A percentile compares a stretch with the other conserved stretches of the same genome.
phyloP scores from a whole-genome alignment of 2,888 invertebrate species.

The Pyrrhosoma nymphula region DNA sequence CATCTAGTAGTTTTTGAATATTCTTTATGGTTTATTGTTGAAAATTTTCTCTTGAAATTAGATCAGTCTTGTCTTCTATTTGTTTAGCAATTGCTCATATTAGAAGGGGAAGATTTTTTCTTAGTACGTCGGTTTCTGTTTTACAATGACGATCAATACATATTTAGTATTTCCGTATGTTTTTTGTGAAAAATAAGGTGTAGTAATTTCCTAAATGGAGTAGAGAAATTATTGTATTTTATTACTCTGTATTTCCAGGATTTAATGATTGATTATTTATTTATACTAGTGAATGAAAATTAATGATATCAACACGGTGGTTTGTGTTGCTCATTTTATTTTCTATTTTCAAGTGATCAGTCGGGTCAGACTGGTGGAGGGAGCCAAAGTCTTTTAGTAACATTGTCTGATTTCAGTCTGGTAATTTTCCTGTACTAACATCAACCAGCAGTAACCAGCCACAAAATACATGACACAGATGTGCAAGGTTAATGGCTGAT shows the following conservation, averaged over 20 bases:
- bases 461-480: not conserved
- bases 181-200: not conserved
- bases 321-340: not conserved
- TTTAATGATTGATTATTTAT: not conserved
- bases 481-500: not conserved
- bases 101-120: not conserved
- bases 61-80: not conserved
- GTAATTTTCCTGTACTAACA: not conserved
- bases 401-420: not conserved
- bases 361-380: not conserved
- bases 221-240: too few species aligned
- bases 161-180: not conserved
- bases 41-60: not conserved
- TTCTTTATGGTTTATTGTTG: not conserved
- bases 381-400: not conserved
- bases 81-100: not conserved
- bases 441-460: not conserved
- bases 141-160: not conserved
- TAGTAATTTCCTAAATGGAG: not conserved
- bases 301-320: not conserved
- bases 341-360: not conserved
- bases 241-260: too few species aligned
- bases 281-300: not conserved
- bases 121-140: not conserved
- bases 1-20: not conserved